These are phyloP conservation scores for Corythornis leucogaster DNA, from an alignment of 2,797 vertebrate genomes.

Conservation along the genomic window DNA sequence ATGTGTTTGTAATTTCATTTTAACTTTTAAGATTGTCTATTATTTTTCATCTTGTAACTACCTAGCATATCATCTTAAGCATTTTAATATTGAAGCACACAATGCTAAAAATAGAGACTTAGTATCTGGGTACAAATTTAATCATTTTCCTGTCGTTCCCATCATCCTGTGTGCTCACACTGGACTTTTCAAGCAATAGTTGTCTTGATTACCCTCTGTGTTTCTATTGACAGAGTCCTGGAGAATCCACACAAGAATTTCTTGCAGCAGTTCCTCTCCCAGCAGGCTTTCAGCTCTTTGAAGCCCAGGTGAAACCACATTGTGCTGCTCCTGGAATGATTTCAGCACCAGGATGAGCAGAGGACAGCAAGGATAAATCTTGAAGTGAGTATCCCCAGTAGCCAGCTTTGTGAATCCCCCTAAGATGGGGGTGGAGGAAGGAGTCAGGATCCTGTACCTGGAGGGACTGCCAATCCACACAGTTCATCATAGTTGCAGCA, in stretches of 20 bases:
- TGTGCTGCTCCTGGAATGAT: not conserved
- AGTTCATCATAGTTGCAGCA: not conserved
- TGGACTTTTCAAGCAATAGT: not conserved
- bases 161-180: not conserved
- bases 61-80: not conserved
- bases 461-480: not conserved
- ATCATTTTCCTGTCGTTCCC: not conserved
- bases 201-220: not conserved
- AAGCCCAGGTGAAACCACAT: not conserved
- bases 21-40: not conserved
- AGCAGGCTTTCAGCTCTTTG: not conserved
- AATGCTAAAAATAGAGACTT: not conserved
- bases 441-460: too few species aligned
- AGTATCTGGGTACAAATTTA: not conserved
- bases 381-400: not conserved
- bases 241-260: not conserved
- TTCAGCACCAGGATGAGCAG: not conserved
- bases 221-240: not conserved
- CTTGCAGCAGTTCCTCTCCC: not conserved
- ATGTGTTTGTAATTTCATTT: not conserved
- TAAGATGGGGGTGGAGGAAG: not conserved
- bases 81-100: not conserved
- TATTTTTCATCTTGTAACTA: not conserved
- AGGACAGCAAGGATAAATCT: not conserved
- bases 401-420: not conserved